These are phyloP conservation scores for Meriones psammophilus DNA, from an alignment of 2,797 vertebrate species.

Conservation along the genomic window DNA sequence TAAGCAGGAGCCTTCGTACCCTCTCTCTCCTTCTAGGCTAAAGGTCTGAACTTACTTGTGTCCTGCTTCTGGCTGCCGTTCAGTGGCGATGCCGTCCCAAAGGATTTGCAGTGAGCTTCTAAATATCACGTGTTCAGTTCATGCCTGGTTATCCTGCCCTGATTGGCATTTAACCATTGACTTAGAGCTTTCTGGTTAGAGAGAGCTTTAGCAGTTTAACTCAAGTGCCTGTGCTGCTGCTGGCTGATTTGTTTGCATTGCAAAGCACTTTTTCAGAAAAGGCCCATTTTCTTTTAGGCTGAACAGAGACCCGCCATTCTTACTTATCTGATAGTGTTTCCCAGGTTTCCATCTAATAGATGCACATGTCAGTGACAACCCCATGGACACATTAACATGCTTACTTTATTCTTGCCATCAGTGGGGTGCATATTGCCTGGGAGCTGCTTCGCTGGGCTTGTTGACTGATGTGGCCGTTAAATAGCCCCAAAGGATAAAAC, in stretches of 20 bases:
- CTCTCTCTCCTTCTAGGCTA: not conserved
- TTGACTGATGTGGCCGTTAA: conserved; percentile 68
- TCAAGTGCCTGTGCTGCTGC: conserved; percentile 46
- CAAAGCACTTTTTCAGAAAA: conserved; percentile 54
- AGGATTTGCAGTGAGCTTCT: conserved; percentile 54
- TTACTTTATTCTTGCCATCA: conserved; percentile 65
- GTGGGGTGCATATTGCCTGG: not conserved
- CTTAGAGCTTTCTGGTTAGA: conserved; percentile 59
- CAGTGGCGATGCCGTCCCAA: conserved; percentile 40
- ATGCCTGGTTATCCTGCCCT: conserved; percentile 65
- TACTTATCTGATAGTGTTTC: conserved; percentile 48
- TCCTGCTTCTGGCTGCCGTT: conserved; percentile 54
- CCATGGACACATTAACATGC: conserved; percentile 49
- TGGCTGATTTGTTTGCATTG: conserved; percentile 51
- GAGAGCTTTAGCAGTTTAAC: conserved; percentile 71
- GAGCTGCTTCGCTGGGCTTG: conserved; percentile 65
- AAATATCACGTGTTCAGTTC: conserved; percentile 67
- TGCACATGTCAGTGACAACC: conserved; percentile 20
- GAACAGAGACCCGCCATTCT: conserved; percentile 22
- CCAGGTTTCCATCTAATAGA: conserved; percentile 28
- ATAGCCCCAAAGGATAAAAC: conserved; percentile 58
- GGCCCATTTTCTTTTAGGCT: conserved; percentile 44
- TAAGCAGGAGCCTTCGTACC: not conserved
- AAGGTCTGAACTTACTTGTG: not conserved
- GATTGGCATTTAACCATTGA: conserved; percentile 79